These are phyloP conservation scores for Panzeria rudis DNA, from an alignment of 2,888 invertebrate species.

Conservation along the genomic window DNA sequence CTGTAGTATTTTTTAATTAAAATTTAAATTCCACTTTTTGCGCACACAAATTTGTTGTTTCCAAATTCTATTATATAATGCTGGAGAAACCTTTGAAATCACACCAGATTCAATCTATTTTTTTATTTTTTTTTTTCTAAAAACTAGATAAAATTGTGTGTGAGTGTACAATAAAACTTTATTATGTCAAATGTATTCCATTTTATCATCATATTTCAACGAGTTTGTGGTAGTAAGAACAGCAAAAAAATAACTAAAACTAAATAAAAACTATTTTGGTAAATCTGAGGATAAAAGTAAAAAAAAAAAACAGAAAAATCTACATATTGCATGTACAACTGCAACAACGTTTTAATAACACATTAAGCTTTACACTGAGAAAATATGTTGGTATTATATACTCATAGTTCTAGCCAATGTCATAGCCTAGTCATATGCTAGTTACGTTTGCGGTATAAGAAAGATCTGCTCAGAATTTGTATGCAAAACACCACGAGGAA, in stretches of 20 bases:
- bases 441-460: too few relatives aligned
- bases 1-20: conserved; percentile 59
- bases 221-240: conserved; percentile 57
- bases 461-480: too few relatives aligned
- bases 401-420: neutral
- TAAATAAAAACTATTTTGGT: conserved; percentile 60
- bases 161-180: conserved; percentile 57
- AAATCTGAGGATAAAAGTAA: conserved; percentile 63
- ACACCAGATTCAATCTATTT: conserved; percentile 53
- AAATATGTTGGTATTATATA: neutral
- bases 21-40: conserved; percentile 60
- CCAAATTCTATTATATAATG: conserved; percentile 28
- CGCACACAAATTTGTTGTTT: conserved; percentile 38
- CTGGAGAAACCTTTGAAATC: conserved; percentile 55
- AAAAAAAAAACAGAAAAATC: conserved; percentile 43
- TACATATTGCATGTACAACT: conserved; percentile 65
- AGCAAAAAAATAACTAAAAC: conserved; percentile 11
- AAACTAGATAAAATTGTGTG: conserved; percentile 32
- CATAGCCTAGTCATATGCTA: conserved; percentile 3
- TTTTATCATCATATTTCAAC: conserved; percentile 68
- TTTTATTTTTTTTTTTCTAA: conserved; percentile 17
- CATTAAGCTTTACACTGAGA: conserved; percentile 53
- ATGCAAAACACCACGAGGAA: too few relatives aligned
- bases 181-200: conserved; percentile 70
- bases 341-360: conserved; percentile 58